Percentiles rank a stretch among this genome's conserved stretches.
Conservation (phyloP, 2,888 invertebrate genomes). For the Platynereis dumerilii region DNA sequence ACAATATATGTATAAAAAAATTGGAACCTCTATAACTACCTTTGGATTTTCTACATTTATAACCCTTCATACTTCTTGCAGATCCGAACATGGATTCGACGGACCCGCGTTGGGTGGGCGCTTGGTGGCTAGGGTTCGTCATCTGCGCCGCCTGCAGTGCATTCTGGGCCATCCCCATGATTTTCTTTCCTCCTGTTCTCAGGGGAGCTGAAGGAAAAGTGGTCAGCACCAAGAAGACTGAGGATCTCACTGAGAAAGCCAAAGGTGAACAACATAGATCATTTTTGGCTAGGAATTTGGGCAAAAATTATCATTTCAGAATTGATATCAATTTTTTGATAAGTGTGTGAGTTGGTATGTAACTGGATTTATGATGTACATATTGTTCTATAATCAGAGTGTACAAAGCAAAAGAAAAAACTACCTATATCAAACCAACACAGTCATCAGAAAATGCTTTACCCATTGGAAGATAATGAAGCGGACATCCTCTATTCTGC, state of each 20-base stretch:
- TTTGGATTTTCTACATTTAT: too few species aligned
- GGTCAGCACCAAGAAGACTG: neutral
- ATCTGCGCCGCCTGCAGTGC: conserved; percentile 19
- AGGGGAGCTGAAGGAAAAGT: neutral
- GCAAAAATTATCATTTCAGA: neutral
- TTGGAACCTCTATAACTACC: too few species aligned
- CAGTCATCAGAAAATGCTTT: too few species aligned
- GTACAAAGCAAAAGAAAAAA: too few species aligned
- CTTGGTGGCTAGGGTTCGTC: conserved; percentile 28
- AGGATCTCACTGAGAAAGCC: neutral
- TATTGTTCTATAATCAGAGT: too few species aligned
- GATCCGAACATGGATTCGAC: conserved; percentile 7
- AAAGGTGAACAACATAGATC: conserved; percentile 5
- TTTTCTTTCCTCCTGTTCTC: conserved; percentile 26
- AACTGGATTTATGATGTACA: too few species aligned
- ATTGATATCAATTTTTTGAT: too few species aligned
- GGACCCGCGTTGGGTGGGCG: conserved; percentile 29
- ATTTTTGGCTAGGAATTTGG: neutral
- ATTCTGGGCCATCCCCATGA: conserved; percentile 29
- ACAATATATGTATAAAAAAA: too few species aligned
- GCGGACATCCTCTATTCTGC: too few species aligned
- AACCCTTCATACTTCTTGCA: neutral
- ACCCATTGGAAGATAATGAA: too few species aligned
- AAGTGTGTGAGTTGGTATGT: too few species aligned
- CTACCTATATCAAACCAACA: too few species aligned